Conservation (phyloP, 2,888 invertebrate species). For the Anodontia alba region DNA sequence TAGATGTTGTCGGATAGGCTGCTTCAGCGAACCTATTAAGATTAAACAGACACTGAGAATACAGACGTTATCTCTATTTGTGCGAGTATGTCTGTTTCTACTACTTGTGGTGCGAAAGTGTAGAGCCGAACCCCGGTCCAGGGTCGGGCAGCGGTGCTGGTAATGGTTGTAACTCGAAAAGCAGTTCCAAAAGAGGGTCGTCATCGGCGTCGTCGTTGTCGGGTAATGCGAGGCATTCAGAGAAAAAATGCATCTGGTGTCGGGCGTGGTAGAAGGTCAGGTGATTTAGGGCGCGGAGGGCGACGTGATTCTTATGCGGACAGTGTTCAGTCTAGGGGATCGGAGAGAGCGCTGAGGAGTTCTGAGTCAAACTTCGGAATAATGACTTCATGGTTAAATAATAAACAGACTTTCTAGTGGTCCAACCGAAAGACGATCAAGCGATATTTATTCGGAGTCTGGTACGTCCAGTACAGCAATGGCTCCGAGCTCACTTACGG, state of each 20-base stretch:
- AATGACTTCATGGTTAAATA: neutral
- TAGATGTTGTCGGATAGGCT: neutral
- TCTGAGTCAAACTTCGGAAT: neutral
- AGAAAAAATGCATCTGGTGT: no score
- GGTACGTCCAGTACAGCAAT: neutral
- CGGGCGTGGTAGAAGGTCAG: neutral
- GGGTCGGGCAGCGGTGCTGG: no score
- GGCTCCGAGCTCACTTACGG: neutral
- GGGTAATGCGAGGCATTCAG: neutral
- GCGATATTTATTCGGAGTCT: neutral
- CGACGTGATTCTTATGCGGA: neutral
- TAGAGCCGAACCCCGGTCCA: slow-evolving; percentile 3
- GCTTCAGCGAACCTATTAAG: neutral
- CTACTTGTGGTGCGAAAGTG: neutral
- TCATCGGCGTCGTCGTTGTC: neutral
- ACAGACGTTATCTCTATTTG: neutral
- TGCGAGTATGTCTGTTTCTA: neutral
- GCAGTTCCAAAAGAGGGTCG: neutral
- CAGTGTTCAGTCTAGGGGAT: neutral
- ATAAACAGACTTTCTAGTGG: neutral
- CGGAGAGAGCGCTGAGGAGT: neutral
- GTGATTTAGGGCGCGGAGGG: neutral
- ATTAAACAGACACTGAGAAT: no score
- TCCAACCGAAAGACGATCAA: neutral
- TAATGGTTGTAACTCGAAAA: neutral